Evolutionary conservation across 2,888 invertebrate genomes (phyloP).

Genomic region (Heteromyza rotundicornis): DNA sequence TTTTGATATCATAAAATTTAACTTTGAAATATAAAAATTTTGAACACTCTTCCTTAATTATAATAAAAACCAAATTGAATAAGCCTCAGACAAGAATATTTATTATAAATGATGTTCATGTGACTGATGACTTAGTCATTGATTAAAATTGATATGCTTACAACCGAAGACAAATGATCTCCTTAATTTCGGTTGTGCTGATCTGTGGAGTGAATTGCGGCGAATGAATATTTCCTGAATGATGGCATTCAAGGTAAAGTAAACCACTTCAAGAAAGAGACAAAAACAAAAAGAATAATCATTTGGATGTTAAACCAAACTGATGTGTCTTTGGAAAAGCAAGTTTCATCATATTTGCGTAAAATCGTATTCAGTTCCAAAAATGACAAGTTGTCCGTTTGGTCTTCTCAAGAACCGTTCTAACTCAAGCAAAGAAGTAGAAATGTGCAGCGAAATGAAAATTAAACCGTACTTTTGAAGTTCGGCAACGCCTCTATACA

Average conservation of each 20-base stretch:
- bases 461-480: no score
- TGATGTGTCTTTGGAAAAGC: not conserved
- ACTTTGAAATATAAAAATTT: no score
- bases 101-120: slow-evolving; percentile 28
- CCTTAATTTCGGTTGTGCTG: slow-evolving; percentile 11
- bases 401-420: no score
- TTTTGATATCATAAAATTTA: no score
- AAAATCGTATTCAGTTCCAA: slow-evolving; percentile 9
- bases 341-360: not conserved
- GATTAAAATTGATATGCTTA: slow-evolving; percentile 28
- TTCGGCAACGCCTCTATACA: no score
- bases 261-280: not conserved
- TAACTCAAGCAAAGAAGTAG: no score
- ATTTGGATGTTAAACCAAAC: not conserved
- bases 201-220: not conserved
- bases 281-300: not conserved
- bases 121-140: slow-evolving; percentile 23
- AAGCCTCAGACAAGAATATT: slow-evolving; percentile 1
- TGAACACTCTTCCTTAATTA: no score
- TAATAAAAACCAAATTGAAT: not conserved
- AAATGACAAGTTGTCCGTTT: no score
- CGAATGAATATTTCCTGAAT: slow-evolving; percentile 9
- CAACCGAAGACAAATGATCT: slow-evolving; percentile 19
- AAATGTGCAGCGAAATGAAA: no score
- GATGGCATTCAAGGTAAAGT: not conserved